Conservation (phyloP, 2,113 vertebrate species). For the Nestor notabilis region DNA sequence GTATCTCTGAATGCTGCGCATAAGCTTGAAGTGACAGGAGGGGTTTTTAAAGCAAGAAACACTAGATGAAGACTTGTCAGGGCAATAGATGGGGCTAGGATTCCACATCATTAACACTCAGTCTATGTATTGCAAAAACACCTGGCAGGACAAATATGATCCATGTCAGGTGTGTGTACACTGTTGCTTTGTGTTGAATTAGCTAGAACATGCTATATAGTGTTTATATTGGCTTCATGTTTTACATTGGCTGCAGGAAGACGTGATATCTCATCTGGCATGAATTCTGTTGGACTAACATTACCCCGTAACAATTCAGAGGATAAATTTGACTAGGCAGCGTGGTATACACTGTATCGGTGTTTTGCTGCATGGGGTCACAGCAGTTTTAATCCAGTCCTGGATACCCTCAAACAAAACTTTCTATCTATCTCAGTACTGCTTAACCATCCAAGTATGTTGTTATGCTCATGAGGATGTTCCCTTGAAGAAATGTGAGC, state of each 20-base stretch:
- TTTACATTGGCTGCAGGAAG: constrained; percentile 2
- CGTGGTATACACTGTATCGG: background rate
- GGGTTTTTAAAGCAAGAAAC: background rate
- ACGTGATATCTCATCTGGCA: background rate
- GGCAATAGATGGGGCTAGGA: background rate
- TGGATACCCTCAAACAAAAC: background rate
- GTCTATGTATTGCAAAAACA: background rate
- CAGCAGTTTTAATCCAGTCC: background rate
- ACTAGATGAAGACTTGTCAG: background rate
- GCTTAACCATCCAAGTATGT: background rate
- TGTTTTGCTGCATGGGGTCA: background rate
- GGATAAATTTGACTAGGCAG: background rate
- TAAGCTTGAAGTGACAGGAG: background rate
- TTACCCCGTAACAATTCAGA: constrained; percentile 8
- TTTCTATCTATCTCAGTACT: background rate
- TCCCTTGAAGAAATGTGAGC: background rate
- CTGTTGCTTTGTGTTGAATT: constrained; percentile 26
- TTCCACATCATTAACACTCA: background rate
- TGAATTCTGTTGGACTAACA: background rate
- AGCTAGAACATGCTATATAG: background rate
- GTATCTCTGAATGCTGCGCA: background rate
- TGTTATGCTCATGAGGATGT: background rate
- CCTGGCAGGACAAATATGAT: constrained; percentile 2
- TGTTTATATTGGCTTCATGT: constrained; percentile 12
- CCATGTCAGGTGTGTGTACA: background rate